Percentiles rank a stretch among this genome's conserved stretches.
These are phyloP conservation scores for Pteria penguin DNA, from an alignment of 2,888 invertebrate species.

Conservation along the genomic window DNA sequence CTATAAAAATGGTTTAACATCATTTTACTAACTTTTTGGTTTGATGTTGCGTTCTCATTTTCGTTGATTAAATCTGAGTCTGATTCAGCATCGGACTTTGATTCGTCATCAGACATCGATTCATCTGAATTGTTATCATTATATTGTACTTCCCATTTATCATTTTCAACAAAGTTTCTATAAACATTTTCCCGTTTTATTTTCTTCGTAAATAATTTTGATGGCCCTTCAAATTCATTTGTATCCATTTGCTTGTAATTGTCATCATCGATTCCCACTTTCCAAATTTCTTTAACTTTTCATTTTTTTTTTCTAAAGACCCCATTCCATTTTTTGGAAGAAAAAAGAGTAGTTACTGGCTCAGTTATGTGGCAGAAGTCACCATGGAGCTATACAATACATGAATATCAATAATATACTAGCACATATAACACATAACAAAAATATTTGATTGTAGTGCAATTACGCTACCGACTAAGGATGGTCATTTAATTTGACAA, in stretches of 20 bases:
- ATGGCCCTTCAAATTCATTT: not conserved
- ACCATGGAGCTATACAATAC: too few species aligned
- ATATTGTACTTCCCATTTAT: not conserved
- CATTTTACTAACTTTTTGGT: conserved; percentile 1
- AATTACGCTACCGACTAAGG: too few species aligned
- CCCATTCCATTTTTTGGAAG: conserved; percentile 27
- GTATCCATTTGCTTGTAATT: not conserved
- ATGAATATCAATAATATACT: too few species aligned
- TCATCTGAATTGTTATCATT: conserved; percentile 3
- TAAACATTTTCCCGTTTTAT: not conserved
- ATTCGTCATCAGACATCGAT: not conserved
- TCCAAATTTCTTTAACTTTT: not conserved
- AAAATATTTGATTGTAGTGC: too few species aligned
- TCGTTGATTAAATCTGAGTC: not conserved
- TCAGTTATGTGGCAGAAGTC: too few species aligned
- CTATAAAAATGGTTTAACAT: not conserved
- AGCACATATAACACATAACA: too few species aligned
- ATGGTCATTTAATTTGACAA: too few species aligned
- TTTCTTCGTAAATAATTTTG: not conserved
- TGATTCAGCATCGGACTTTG: not conserved
- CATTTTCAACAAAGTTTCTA: not conserved
- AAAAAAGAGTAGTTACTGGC: too few species aligned
- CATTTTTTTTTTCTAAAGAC: conserved; percentile 6
- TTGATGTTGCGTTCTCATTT: not conserved
- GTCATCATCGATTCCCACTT: not conserved